Percentiles rank a stretch among this genome's conserved stretches.
These are phyloP conservation scores for Caenorhabditis briggsae DNA, from an alignment of 1,140 invertebrate genomes.

Conservation along the genomic window DNA sequence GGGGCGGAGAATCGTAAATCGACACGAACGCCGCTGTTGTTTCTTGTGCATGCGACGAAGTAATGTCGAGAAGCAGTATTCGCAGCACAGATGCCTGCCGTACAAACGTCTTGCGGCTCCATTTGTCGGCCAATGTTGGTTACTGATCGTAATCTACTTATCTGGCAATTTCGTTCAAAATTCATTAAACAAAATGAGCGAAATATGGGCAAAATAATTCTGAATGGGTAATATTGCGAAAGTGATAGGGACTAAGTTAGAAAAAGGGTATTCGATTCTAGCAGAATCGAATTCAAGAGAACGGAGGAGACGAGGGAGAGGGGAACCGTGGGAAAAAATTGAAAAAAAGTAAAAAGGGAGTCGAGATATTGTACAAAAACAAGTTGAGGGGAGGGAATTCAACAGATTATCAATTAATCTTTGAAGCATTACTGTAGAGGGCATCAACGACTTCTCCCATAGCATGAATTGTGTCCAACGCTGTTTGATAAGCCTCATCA, in stretches of 20 bases:
- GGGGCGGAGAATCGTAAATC: no score
- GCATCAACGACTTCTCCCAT: slow-evolving; percentile 88
- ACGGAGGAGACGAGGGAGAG: background rate
- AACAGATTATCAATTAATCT: slow-evolving; percentile 29
- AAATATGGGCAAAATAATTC: slow-evolving; percentile 8
- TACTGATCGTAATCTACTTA: no score
- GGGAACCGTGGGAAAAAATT: slow-evolving; percentile 7
- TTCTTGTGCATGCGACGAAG: no score
- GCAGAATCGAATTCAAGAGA: background rate
- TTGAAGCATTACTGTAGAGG: slow-evolving; percentile 60
- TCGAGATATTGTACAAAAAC: slow-evolving; percentile 52
- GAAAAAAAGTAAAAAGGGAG: background rate
- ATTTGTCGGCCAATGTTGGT: no score
- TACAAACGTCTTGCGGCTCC: no score
- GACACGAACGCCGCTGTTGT: no score
- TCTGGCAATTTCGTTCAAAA: no score
- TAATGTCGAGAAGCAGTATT: no score
- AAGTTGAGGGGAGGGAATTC: no score
- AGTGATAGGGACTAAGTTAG: background rate
- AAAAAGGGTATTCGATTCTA: background rate
- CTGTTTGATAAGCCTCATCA: slow-evolving; percentile 96
- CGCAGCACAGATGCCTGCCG: no score
- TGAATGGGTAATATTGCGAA: background rate
- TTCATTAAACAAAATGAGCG: slow-evolving; percentile 25
- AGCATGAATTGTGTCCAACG: slow-evolving; percentile 94